Percentiles rank a stretch among this genome's conserved stretches.
phyloP scores from a whole-genome alignment of 2,888 invertebrate species.

The Dolichopus griseipennis region DNA sequence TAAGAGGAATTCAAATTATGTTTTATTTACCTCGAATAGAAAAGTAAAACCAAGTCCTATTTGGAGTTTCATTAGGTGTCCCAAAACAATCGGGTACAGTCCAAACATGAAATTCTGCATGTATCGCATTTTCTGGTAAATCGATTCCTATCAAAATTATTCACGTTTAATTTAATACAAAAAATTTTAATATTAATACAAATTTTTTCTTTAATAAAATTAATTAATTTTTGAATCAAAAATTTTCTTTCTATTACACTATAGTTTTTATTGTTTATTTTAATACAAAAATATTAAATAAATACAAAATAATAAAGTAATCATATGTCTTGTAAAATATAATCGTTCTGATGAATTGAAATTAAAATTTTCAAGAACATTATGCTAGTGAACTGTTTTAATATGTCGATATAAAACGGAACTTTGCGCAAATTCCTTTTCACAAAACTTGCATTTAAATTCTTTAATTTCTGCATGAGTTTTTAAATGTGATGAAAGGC shows the following conservation, averaged over 20 bases:
- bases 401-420: conserved; percentile 3
- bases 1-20: neutral
- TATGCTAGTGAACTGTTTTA: neutral
- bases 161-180: too few species aligned
- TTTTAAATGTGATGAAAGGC: neutral
- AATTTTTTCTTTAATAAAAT: too few species aligned
- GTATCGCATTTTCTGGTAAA: conserved; percentile 14
- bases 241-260: too few species aligned
- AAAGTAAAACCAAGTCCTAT: conserved; percentile 90
- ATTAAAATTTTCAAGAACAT: too few species aligned
- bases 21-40: conserved; percentile 52
- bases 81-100: conserved; percentile 82
- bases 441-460: conserved; percentile 11
- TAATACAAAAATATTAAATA: too few species aligned
- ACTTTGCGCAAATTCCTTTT: conserved; percentile 7
- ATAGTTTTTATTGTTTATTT: too few species aligned
- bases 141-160: conserved; percentile 15
- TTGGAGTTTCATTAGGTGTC: conserved; percentile 79
- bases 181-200: too few species aligned
- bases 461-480: conserved; percentile 5
- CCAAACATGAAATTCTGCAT: conserved; percentile 83
- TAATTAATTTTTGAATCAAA: too few species aligned
- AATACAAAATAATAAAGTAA: too few species aligned
- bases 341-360: too few species aligned
- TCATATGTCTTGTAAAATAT: too few species aligned